A percentile compares a stretch with the other conserved stretches of the same genome.
Conservation (phyloP, 2,797 vertebrate genomes). For the Artibeus lituratus region DNA sequence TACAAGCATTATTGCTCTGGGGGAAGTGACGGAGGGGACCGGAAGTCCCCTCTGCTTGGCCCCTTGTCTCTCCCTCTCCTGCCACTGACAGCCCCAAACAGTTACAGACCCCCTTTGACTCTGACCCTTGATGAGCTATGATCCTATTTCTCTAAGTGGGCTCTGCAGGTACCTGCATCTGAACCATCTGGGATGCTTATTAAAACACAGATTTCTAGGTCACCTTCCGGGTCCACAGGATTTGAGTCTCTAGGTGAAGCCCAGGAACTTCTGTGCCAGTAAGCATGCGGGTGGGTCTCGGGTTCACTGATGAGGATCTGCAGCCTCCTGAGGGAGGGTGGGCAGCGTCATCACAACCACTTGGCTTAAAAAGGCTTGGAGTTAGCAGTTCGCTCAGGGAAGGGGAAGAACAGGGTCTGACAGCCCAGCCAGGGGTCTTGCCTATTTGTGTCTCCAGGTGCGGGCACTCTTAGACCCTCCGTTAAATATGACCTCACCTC, state of each 20-base stretch:
- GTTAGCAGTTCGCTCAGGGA: not conserved
- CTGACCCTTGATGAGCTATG: not conserved
- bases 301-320: not conserved
- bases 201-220: constrained; percentile 4
- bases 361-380: not conserved
- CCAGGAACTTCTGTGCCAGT: not conserved
- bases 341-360: too few species aligned
- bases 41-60: rapidly evolving
- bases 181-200: not conserved
- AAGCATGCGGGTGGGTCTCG: not conserved
- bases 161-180: not conserved
- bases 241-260: not conserved
- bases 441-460: not conserved
- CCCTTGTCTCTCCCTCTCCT: not conserved
- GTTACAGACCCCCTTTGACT: not conserved
- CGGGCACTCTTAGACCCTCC: not conserved
- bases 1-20: not conserved
- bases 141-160: not conserved
- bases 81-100: not conserved
- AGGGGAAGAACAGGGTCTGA: not conserved
- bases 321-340: rapidly evolving
- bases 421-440: not conserved
- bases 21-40: not conserved
- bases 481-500: not conserved
- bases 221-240: rapidly evolving